Percentiles rank a stretch among this genome's conserved stretches.
Conservation (phyloP, 1,140 invertebrate genomes). For the Micrasema minimum region DNA sequence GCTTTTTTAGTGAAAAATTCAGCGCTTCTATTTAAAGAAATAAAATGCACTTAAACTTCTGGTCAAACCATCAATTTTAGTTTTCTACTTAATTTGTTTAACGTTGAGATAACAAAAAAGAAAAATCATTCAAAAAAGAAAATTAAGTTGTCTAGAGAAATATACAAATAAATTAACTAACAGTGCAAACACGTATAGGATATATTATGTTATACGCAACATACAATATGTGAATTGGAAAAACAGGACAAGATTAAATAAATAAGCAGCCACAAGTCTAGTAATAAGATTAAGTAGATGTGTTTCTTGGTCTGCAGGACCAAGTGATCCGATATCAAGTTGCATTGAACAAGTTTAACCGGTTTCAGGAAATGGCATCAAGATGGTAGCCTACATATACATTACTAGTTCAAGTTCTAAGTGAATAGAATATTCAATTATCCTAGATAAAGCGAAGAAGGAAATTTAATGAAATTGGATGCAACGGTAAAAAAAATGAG, state of each 20-base stretch:
- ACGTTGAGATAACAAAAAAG: no score
- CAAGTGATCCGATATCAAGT: constrained; percentile 6
- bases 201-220: no score
- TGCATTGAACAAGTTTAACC: constrained; percentile 5
- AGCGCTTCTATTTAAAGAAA: no score
- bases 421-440: background rate
- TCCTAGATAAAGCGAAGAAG: no score
- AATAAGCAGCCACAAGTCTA: background rate
- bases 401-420: constrained; percentile 8
- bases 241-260: background rate
- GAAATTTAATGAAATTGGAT: no score
- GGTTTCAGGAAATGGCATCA: constrained; percentile 6
- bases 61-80: no score
- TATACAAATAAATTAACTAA: background rate
- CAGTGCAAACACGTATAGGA: background rate
- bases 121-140: no score
- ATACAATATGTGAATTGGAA: background rate
- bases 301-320: background rate
- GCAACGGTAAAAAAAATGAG: no score
- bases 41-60: no score
- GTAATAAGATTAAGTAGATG: background rate
- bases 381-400: constrained; percentile 12
- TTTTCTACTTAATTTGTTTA: no score
- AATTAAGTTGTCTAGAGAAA: no score
- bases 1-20: no score